Base-by-base conservation (phyloP, 2,888 invertebrate genomes). In the Lepeophtheirus nordmannii region DNA sequence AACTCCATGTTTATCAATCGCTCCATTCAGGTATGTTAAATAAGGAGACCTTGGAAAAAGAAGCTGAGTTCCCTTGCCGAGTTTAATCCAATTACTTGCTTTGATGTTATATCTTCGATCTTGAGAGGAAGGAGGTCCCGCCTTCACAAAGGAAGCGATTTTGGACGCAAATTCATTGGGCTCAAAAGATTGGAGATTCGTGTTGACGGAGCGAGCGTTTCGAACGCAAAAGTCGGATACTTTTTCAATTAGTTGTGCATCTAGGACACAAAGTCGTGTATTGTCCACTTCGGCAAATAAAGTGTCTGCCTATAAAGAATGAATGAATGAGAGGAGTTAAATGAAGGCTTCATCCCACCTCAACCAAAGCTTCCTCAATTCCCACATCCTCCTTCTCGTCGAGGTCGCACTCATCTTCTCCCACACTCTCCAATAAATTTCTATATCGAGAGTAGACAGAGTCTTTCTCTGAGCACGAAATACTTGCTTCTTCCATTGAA, bases 281-380 rank as follows among this genome's bases (percentile, higher is more conserved):
- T 30, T 58, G 20, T 58, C 58, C 58, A 58, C 58, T 30, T 58
- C 9, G 5, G 58, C 58, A 9, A 58, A 23, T 30, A 58, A 58
- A 23, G 12, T 2, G 22, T 58, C 58, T 5, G 58, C 58, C 53
- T 46, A 17, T 5, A 8, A 46, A 17, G 17, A 46, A 8, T 46
- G 17, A 46, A 30, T 30, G 30, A 30, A 30, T 30, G 30, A 30
- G 30, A 30, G 30, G 7, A 30, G 3, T 30, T 2, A 30, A 30
- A 30, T 30, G 2, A 30, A 30, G 3, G 30, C 30, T 30, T 30
- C 30, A 30, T 30, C 30, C 30, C 8, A 46, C 53, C 53, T 46
- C 17, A n/a, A 46, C n/a, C 14, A 46, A 17, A 5, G 53, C 53
- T 46, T 46, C 53, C 53, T 46, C 53, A 14, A 46, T 17, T 46